Evolutionary conservation across 37 sponge, comb jelly and placozoan species (phyloP).

Genomic region (Beroe ovata): DNA sequence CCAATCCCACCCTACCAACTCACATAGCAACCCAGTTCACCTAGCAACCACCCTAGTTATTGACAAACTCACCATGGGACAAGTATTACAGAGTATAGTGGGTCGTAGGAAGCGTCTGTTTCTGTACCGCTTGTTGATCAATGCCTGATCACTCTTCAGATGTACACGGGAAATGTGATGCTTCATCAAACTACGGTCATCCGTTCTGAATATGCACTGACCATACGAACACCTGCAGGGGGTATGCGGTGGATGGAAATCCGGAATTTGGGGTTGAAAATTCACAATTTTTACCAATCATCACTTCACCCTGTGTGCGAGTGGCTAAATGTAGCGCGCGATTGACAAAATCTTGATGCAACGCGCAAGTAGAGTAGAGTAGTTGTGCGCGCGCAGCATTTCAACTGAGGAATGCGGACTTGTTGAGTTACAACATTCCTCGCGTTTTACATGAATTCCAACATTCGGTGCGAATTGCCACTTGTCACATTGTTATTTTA

Average conservation of each 20-base stretch:
- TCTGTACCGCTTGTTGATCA: neutral
- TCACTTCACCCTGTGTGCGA: too few relatives aligned
- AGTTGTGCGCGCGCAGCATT: neutral
- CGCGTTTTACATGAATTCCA: neutral
- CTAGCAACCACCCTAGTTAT: too few relatives aligned
- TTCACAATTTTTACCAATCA: too few relatives aligned
- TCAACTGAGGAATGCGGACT: neutral
- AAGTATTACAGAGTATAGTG: constrained; percentile 51
- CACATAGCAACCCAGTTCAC: too few relatives aligned
- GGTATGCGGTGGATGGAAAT: neutral
- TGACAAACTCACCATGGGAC: constrained; percentile 26
- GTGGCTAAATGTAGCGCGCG: too few relatives aligned
- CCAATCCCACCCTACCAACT: too few relatives aligned
- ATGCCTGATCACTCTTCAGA: constrained; percentile 15
- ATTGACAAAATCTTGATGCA: too few relatives aligned
- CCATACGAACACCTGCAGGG: constrained; percentile 52
- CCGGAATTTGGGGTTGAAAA: too few relatives aligned
- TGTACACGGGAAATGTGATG: constrained; percentile 55
- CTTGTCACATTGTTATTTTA: too few relatives aligned
- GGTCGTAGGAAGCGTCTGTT: constrained; percentile 37
- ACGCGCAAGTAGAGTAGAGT: too few relatives aligned
- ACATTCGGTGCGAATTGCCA: neutral
- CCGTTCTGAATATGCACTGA: constrained; percentile 63
- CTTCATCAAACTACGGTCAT: constrained; percentile 43
- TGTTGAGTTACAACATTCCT: neutral